Conservation (phyloP, 2,888 invertebrate species). For the Melieria crassipennis region DNA sequence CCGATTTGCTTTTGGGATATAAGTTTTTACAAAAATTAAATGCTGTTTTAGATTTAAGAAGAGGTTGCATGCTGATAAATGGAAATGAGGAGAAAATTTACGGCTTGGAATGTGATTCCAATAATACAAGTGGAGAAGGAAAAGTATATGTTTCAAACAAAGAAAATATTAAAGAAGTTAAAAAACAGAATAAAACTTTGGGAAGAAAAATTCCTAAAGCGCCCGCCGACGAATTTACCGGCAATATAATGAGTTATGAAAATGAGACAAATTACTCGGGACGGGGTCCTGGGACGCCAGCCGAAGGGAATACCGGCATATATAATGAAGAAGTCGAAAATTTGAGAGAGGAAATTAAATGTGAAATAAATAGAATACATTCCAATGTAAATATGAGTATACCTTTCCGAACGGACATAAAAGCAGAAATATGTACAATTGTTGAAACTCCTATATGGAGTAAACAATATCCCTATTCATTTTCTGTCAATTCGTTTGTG, state of each 20-base stretch:
- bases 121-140: too few species aligned
- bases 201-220: too few species aligned
- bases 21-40: constrained; percentile 23
- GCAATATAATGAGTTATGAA: background rate
- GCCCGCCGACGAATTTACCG: too few species aligned
- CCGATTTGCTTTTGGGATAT: background rate
- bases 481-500: background rate
- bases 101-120: too few species aligned
- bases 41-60: constrained; percentile 16
- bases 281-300: background rate
- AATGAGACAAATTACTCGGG: background rate
- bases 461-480: background rate
- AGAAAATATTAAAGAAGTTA: background rate
- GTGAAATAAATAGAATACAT: background rate
- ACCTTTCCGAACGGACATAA: background rate
- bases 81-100: background rate
- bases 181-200: too few species aligned
- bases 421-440: background rate
- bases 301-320: too few species aligned
- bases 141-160: background rate
- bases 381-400: background rate
- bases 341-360: too few species aligned
- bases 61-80: constrained; percentile 5
- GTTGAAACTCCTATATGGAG: too few species aligned
- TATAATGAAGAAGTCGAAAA: too few species aligned